These are phyloP conservation scores for Tipula vernalis DNA, from an alignment of 2,888 invertebrate species.

Conservation along the genomic window DNA sequence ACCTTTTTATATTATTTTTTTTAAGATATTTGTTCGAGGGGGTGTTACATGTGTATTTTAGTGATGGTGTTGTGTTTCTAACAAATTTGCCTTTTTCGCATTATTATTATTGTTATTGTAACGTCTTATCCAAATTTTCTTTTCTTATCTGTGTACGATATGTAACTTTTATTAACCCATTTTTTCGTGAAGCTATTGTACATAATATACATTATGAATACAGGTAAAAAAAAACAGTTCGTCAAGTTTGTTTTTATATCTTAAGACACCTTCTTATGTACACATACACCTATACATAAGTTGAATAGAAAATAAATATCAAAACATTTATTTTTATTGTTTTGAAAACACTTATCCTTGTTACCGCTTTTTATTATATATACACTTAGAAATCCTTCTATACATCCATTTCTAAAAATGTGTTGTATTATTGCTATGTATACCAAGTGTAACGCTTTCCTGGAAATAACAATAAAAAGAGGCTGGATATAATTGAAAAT, in stretches of 20 bases:
- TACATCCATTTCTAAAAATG: background rate
- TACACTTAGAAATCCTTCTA: background rate
- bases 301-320: background rate
- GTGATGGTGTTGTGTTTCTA: background rate
- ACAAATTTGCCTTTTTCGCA: background rate
- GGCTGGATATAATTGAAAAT: background rate
- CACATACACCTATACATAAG: background rate
- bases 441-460: background rate
- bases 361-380: background rate
- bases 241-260: background rate
- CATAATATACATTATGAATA: background rate
- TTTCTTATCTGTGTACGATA: background rate
- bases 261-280: background rate
- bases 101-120: background rate
- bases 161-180: background rate
- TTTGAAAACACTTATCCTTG: background rate
- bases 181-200: background rate
- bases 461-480: background rate
- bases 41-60: background rate
- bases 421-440: background rate
- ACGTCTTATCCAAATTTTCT: background rate
- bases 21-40: background rate
- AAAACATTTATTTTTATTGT: background rate
- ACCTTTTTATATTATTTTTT: background rate
- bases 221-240: background rate